Evolutionary conservation across 2,113 vertebrate species (phyloP).

Genomic region (Scortum barcoo): DNA sequence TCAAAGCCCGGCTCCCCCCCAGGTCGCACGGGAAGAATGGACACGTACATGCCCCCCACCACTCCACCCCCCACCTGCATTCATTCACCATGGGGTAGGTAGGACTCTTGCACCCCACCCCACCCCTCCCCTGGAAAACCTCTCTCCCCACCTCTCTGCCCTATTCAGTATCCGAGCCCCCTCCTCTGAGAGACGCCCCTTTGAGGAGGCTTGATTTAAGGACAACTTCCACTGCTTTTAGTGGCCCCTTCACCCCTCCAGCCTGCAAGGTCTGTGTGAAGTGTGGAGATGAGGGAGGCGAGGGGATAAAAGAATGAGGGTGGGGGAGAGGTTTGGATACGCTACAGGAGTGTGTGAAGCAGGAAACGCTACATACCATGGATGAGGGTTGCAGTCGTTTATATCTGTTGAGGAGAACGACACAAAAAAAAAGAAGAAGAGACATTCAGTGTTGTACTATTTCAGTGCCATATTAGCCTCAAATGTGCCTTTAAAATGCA

Average conservation of each 20-base stretch:
- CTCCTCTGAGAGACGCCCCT: constrained; percentile 63
- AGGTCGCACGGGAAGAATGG: constrained; percentile 81
- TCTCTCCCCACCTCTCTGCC: constrained; percentile 57
- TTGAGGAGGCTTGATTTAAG: constrained; percentile 81
- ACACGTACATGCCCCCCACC: constrained; percentile 40
- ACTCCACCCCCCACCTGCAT: constrained; percentile 74
- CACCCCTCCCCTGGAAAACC: constrained; percentile 11
- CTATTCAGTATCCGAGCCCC: constrained; percentile 60
- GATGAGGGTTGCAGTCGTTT: constrained; percentile 97
- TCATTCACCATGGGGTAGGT: constrained; percentile 74
- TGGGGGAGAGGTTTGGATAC: neutral
- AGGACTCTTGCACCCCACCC: constrained; percentile 60
- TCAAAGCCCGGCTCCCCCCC: constrained; percentile 70
- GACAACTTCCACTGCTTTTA: constrained; percentile 77
- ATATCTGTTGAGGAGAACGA: constrained; percentile 85
- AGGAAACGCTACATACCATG: constrained; percentile 89
- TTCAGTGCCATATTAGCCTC: neutral
- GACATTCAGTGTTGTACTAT: neutral
- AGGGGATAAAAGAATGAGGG: neutral
- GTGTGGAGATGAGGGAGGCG: constrained; percentile 40
- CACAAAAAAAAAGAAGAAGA: neutral
- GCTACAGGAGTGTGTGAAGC: constrained; percentile 12
- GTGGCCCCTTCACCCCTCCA: constrained; percentile 61
- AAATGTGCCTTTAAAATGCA: neutral
- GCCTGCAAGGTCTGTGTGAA: constrained; percentile 52